Conservation (phyloP, 2,113 vertebrate genomes). For the Takifugu flavidus region DNA sequence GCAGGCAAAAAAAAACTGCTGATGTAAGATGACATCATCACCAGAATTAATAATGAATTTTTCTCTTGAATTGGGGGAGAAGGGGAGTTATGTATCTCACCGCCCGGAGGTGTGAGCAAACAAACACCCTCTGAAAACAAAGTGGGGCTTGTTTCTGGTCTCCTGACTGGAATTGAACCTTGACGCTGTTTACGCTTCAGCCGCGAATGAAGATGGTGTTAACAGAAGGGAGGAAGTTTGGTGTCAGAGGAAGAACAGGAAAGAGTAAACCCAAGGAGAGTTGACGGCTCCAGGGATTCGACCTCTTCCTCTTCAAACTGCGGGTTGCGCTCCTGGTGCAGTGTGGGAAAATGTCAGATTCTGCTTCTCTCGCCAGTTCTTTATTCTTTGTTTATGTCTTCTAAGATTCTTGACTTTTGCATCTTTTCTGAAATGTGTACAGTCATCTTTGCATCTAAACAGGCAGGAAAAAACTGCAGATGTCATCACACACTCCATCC, state of each 20-base stretch:
- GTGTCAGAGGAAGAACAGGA: slow-evolving; percentile 42
- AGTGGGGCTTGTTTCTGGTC: slow-evolving; percentile 20
- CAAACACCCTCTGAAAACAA: slow-evolving; percentile 2
- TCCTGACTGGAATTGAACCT: slow-evolving; percentile 24
- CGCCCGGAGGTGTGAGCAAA: background rate
- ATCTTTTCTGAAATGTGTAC: background rate
- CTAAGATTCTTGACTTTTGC: background rate
- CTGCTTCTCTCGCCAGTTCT: background rate
- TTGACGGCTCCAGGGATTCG: slow-evolving; percentile 31
- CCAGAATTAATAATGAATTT: background rate
- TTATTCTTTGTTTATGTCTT: slow-evolving; percentile 14
- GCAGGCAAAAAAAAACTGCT: background rate
- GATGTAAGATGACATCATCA: slow-evolving; percentile 5
- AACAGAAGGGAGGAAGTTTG: slow-evolving; percentile 52
- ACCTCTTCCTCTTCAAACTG: slow-evolving; percentile 40
- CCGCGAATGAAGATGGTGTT: slow-evolving; percentile 29
- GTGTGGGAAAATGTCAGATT: slow-evolving; percentile 60
- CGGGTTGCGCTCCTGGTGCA: slow-evolving; percentile 10
- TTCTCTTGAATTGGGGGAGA: no score
- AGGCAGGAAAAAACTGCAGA: background rate
- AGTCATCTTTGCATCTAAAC: no score
- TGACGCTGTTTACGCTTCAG: slow-evolving; percentile 43
- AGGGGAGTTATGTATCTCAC: background rate
- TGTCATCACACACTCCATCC: background rate
- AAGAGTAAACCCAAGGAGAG: slow-evolving; percentile 26